A percentile compares a stretch with the other conserved stretches of the same genome.
Evolutionary conservation across 2,113 vertebrate species (phyloP).

Genomic region (Ophthalmolycus amberensis): DNA sequence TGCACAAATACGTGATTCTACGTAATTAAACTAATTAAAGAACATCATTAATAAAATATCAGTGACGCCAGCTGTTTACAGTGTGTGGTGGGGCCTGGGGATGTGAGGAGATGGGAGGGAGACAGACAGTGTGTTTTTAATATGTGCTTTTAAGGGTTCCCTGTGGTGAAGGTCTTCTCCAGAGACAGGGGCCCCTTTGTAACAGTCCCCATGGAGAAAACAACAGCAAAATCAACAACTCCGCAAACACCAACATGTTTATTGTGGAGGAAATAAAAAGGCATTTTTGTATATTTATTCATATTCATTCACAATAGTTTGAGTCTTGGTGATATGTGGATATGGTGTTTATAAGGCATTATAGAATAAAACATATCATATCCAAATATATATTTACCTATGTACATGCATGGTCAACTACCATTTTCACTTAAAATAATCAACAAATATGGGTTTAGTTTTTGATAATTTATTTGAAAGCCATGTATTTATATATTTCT

Average conservation of each 20-base stretch:
- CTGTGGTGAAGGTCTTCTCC: conserved; percentile 70
- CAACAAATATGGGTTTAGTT: background rate
- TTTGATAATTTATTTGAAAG: background rate
- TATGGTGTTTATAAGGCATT: background rate
- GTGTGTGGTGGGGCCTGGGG: conserved; percentile 75
- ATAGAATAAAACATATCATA: background rate
- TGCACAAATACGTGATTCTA: conserved; percentile 81
- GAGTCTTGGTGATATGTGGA: background rate
- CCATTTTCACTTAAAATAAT: background rate
- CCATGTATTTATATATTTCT: background rate
- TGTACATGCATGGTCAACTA: background rate
- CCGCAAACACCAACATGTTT: conserved; percentile 51
- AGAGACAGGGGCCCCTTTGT: conserved; percentile 65
- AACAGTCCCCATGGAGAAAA: conserved; percentile 69
- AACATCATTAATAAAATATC: conserved; percentile 88
- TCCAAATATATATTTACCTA: background rate
- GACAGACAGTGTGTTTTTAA: conserved; percentile 79
- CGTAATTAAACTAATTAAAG: conserved; percentile 89
- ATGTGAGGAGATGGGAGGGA: conserved; percentile 63
- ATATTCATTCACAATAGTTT: conserved; percentile 40
- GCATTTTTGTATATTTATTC: conserved; percentile 10
- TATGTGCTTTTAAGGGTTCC: conserved; percentile 84
- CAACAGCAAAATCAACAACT: conserved; percentile 71
- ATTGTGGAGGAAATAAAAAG: conserved; percentile 12
- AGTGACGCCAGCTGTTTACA: conserved; percentile 85